These are phyloP conservation scores for Asarcornis scutulata DNA, from an alignment of 2,113 vertebrate genomes.

Conservation along the genomic window DNA sequence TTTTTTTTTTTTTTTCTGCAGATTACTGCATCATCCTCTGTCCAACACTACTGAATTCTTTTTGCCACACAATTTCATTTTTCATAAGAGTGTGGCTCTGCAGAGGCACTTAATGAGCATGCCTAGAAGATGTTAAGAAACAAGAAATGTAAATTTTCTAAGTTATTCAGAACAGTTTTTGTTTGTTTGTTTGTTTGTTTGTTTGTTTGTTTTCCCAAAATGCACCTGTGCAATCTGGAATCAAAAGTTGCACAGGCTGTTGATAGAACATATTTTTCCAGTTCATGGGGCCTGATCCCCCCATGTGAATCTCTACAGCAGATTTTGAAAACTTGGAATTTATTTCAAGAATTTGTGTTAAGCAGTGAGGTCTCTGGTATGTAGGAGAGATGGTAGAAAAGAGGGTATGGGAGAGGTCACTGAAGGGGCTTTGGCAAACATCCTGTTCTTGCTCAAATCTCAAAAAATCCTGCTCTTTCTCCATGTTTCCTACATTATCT, in stretches of 20 bases:
- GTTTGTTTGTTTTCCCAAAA: background rate
- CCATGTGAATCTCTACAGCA: fast-evolving
- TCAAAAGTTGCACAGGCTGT: background rate
- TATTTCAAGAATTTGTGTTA: background rate
- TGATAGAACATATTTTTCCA: background rate
- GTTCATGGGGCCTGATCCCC: background rate
- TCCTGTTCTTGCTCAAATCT: no score
- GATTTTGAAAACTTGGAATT: background rate
- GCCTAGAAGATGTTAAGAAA: background rate
- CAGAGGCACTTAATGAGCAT: background rate
- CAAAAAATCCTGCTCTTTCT: background rate
- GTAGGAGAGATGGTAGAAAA: background rate
- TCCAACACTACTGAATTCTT: background rate
- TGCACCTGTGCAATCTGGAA: background rate
- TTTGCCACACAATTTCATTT: background rate
- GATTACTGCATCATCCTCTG: background rate
- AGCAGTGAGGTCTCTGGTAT: background rate
- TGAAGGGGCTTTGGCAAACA: background rate
- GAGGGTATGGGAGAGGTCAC: background rate
- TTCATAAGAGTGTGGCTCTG: background rate
- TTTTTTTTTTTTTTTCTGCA: background rate
- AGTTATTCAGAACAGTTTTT: background rate
- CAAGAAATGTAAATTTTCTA: background rate
- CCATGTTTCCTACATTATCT: background rate
- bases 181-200: background rate